Base-by-base conservation (phyloP, 1,140 invertebrate species). In the Dufourea novaeangliae region DNA sequence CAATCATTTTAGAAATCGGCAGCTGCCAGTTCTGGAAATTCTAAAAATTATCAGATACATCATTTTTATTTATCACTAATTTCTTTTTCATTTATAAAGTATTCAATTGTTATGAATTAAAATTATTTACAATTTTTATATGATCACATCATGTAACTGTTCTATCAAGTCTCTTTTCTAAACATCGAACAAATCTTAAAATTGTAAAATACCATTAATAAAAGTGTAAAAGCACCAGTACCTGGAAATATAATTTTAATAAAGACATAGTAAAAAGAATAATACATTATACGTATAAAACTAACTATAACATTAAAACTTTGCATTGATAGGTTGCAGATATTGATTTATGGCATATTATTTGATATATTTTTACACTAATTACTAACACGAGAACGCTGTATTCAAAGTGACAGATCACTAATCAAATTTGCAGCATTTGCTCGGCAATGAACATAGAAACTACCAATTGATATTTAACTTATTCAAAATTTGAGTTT, bases 171-270 rank as follows among this genome's bases (percentile, higher is more conserved):
- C 11, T 44, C 1, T 41, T 67, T 41, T 11, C 14, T 39, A 41
- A 41, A 29, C 25, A 32, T 56, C 44, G 32, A 50, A 37, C 12
- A 63, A 3, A 73, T 29, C 8, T 39, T 54, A 73, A 64, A n/a
- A 27, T 64, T 52, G 20, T 74, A 67, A 74, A 66, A 67, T 56
- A 66, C 10, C 14, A 66, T 25, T 72, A 72, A 37, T 63, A 63
- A 72, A 63, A 27, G 37, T 41, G 52, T 70, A 69, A 75, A 80
- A 86, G 84, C 85, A 87, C 82, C 85, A 71, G 32, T 85, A 85
- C 79, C 67, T 67, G 67, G 82, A 79, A 86, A 80, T 78, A 79
- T 86, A 87, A 22, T 32, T 83, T 87, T 87, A 85, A 88, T 76
- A 88, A 87, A 57, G n/a, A 62, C 32, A 44, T 25, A 39, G 12